phyloP scores from a whole-genome alignment of 2,888 invertebrate genomes.

The Epinotia nisella region DNA sequence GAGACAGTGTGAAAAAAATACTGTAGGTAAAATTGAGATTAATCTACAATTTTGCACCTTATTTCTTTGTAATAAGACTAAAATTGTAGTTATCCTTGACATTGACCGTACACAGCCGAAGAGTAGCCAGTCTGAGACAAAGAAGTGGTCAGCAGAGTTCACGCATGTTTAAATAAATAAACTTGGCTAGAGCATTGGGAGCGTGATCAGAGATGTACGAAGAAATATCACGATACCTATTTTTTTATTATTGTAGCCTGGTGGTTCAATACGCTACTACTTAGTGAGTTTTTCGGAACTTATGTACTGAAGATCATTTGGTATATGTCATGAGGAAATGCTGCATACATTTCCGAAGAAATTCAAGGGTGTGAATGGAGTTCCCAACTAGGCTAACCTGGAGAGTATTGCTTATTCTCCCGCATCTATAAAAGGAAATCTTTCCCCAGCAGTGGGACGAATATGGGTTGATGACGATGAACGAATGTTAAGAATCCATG shows the following conservation, averaged over 20 bases:
- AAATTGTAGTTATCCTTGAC: not conserved
- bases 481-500: too few species aligned
- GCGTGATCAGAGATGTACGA: constrained; percentile 56
- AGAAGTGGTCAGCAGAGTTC: constrained; percentile 70
- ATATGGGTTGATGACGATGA: too few species aligned
- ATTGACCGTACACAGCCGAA: constrained; percentile 46
- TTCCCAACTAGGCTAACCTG: too few species aligned
- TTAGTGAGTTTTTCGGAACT: too few species aligned
- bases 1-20: constrained; percentile 17
- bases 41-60: not conserved
- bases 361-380: too few species aligned
- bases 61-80: not conserved
- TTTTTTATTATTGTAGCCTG: not conserved
- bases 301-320: too few species aligned
- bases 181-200: constrained; percentile 65
- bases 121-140: constrained; percentile 72
- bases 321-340: too few species aligned
- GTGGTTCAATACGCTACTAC: not conserved
- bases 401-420: too few species aligned
- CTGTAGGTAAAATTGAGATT: not conserved
- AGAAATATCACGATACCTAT: not conserved
- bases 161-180: constrained; percentile 81
- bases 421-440: too few species aligned
- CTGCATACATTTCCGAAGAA: too few species aligned
- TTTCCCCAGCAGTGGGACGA: too few species aligned